Evolutionary conservation across 2,888 invertebrate species (phyloP), one percentile per base, ranked within the genome.

Genomic region (Barypeithes pellucidus): DNA sequence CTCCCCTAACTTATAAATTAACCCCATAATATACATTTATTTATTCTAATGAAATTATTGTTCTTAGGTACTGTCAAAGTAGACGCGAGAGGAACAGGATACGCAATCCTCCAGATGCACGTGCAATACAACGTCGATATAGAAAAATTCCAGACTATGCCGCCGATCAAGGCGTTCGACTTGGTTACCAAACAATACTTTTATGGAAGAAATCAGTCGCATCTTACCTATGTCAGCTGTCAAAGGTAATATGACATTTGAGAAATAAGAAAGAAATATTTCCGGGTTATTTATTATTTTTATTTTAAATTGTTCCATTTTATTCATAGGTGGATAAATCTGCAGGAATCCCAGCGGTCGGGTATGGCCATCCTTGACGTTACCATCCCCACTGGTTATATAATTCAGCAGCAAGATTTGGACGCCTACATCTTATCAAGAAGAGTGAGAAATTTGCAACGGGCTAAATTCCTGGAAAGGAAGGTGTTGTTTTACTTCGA

Each of bases 401-500:
- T 95, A 86, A 90, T 96, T 77, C 95, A 96, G 84, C 96, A 97
- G 82, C 96, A 97, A 86, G 92, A 91, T 76, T 88, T 98, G 18
- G 95, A 97, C 86, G 89, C 89, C 2, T 97, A 97, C 85, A 95
- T 96, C 75, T 88, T 92, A 66, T 92, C 94, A n/a, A 90, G 91
- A 61, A 88, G 90, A 76, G 95, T 96, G 60, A 89, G 91, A 65
- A 93, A 94, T 83, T 89, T 98, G 76, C 93, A 95, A 84, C 89
- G 97, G 75, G 98, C 97, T 54, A 91, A 92, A 81, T 97, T 92
- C 86, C 88, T 90, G 78, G 92, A 94, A 77, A 89, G 91, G 77
- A 96, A 96, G 89, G 92, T 97, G 74, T 87, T 95, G 60, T 97
- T 97, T 87, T 98, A 97, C 86, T 98, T 98, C 84, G 94, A 96